These are phyloP conservation scores for Drosophila tropicalis DNA, from an alignment of 1,140 invertebrate genomes.

Conservation along the genomic window DNA sequence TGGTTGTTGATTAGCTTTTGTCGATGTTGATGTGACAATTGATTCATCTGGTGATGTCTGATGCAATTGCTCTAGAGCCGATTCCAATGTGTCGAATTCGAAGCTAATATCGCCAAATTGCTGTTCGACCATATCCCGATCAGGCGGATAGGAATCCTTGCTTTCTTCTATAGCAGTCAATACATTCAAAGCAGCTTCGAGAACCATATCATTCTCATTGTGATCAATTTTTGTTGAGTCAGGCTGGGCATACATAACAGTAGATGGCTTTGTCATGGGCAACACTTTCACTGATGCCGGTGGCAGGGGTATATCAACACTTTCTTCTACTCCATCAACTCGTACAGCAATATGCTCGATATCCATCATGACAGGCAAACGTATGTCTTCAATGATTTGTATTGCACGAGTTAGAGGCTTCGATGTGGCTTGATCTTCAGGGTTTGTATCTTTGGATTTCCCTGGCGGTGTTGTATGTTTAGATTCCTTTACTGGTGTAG, in stretches of 20 bases:
- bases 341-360: conserved; percentile 53
- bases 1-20: conserved; percentile 22
- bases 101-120: conserved; percentile 26
- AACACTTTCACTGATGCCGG: neutral
- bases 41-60: conserved; percentile 60
- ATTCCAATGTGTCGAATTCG: conserved; percentile 55
- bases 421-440: neutral
- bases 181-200: conserved; percentile 24
- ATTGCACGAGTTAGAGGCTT: conserved; percentile 4
- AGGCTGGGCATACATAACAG: conserved; percentile 56
- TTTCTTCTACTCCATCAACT: conserved; percentile 33
- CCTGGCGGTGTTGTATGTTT: neutral
- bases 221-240: conserved; percentile 66
- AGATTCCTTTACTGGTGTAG: neutral
- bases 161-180: conserved; percentile 3
- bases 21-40: conserved; percentile 63
- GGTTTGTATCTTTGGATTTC: neutral
- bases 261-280: conserved; percentile 9
- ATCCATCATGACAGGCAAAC: conserved; percentile 48
- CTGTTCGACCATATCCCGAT: neutral
- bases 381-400: conserved; percentile 62
- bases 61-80: conserved; percentile 48
- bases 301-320: neutral
- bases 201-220: conserved; percentile 41
- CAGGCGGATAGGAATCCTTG: neutral